Percentiles rank a stretch among this genome's conserved stretches.
Evolutionary conservation across 2,113 vertebrate species (phyloP).

Genomic region (Cranoglanis bouderius): DNA sequence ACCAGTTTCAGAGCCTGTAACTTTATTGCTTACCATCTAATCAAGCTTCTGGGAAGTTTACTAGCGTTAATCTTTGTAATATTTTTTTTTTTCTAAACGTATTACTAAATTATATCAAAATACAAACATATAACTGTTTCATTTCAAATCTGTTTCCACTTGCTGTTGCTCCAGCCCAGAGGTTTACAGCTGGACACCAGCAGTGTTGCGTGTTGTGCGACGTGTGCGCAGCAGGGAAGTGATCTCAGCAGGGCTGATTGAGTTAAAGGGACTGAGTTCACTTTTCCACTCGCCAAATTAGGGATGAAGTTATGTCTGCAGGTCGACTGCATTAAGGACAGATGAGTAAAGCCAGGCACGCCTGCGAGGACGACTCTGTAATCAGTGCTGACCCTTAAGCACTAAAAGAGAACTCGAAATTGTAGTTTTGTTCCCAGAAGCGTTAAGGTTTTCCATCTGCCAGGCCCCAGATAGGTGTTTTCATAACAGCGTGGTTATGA

Average conservation of each 20-base stretch:
- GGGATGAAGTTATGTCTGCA: conserved; percentile 38
- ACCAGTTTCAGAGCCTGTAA: background rate
- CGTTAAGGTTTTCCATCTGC: conserved; percentile 21
- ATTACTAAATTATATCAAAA: background rate
- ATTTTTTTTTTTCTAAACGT: background rate
- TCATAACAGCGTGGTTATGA: conserved; percentile 8
- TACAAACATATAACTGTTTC: background rate
- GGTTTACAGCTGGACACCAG: background rate
- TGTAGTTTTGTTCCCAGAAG: conserved; percentile 1
- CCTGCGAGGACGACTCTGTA: background rate
- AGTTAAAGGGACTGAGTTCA: conserved; percentile 24
- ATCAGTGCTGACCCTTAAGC: conserved; percentile 26
- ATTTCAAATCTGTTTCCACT: background rate
- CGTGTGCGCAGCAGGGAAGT: background rate
- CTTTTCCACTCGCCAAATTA: conserved; percentile 14
- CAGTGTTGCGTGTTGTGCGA: background rate
- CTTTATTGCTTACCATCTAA: background rate
- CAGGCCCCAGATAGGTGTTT: conserved; percentile 19
- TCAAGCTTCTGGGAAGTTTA: background rate
- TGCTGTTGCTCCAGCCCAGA: background rate
- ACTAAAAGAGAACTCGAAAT: conserved; percentile 15
- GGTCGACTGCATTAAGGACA: conserved; percentile 1
- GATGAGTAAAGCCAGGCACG: conserved; percentile 15
- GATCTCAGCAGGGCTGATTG: conserved; percentile 22
- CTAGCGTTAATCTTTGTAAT: background rate